These are phyloP conservation scores for Taphrorychus bicolor DNA, from an alignment of 2,888 invertebrate species.

Conservation along the genomic window DNA sequence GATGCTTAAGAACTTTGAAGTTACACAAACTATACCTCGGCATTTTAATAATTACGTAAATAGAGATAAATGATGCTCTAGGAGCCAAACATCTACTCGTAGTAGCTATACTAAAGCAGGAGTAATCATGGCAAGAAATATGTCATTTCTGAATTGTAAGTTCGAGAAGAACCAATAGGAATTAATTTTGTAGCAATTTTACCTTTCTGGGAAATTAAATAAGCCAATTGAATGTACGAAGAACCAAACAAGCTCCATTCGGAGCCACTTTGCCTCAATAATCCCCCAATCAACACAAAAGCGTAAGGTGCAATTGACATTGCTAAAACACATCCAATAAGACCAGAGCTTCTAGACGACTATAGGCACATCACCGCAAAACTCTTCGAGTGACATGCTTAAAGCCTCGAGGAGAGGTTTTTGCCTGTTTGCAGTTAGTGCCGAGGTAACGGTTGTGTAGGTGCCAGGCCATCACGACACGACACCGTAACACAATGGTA, in stretches of 20 bases:
- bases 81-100: neutral
- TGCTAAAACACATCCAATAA: neutral
- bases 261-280: no score
- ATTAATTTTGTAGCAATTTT: neutral
- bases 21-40: conserved; percentile 61
- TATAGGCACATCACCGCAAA: neutral
- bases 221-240: neutral
- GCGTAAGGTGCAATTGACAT: neutral
- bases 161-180: neutral
- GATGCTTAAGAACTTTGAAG: conserved; percentile 48
- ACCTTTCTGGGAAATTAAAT: no score
- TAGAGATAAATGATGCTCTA: conserved; percentile 13
- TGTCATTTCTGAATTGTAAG: neutral
- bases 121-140: conserved; percentile 2
- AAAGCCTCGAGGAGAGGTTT: neutral
- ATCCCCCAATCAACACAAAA: no score
- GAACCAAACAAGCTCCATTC: neutral
- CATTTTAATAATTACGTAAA: conserved; percentile 43
- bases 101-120: neutral
- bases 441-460: conserved; percentile 57
- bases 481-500: conserved; percentile 50
- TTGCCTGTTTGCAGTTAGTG: conserved; percentile 36
- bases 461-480: conserved; percentile 58
- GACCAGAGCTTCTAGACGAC: neutral
- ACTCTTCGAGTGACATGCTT: neutral